Evolutionary conservation across 2,797 vertebrate genomes (phyloP), one percentile per base, ranked within the genome.

Genomic region (Pitangus sulphuratus): DNA sequence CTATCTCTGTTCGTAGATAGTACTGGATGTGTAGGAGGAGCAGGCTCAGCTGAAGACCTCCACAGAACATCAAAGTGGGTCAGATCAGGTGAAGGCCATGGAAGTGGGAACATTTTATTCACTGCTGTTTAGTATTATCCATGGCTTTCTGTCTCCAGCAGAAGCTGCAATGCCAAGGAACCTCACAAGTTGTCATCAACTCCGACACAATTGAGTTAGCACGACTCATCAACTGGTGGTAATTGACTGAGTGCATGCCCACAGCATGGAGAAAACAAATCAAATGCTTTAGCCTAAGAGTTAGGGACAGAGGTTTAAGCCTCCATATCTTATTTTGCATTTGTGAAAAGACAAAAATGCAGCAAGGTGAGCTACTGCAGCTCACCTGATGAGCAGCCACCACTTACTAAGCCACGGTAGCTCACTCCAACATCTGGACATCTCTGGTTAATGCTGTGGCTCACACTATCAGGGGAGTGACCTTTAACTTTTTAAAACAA

Each of bases 61-160:
- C 31, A 51, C 4, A n/a, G 57, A 39, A 28, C n/a, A 25, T 8
- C 30, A 64, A 50, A 45, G n/a, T 0, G 0, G 14, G 42, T 62
- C n/a, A 56, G 40, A 51, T 39, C 24, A 68, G 45, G n/a, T 51
- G 26, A 88, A 88, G 17, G 6, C 13, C 6, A 3, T 14, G 15
- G 6, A 16, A 3, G 1, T 12, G 2, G 13, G 17, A 51, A 47
- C 25, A 31, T 37, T 79, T 85, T 42, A 28, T 64, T 82, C 48
- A 20, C 37, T 24, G 10, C 5, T 60, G 26, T 40, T 68, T 22
- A 19, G 18, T 64, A 9, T n/a, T 64, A 30, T 17, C 37, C 21
- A 47, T 40, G 22, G 21, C 2, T 30, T 77, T 64, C 54, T 65
- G 37, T n/a, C 48, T 85, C 31, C 39, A n/a, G 28, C 12, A 64